phyloP scores from a whole-genome alignment of 2,797 vertebrate species.

The Todus mexicanus region DNA sequence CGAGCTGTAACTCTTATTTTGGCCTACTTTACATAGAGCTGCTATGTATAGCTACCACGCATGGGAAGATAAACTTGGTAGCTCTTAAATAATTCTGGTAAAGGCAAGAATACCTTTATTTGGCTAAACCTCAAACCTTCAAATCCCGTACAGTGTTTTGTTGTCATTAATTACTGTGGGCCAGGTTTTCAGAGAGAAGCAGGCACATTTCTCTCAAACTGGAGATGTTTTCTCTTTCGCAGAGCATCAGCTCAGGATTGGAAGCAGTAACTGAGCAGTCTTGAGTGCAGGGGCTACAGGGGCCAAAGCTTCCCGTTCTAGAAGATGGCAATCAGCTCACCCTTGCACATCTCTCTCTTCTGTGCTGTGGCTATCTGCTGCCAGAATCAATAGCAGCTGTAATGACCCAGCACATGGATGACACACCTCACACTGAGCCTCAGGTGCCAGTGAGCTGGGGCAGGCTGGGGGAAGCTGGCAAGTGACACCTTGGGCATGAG shows the following conservation, averaged over 20 bases:
- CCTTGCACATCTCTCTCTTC: not conserved
- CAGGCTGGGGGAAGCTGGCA: not conserved
- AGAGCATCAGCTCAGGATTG: not conserved
- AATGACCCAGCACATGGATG: not conserved
- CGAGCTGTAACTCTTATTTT: not conserved
- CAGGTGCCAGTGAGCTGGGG: not conserved
- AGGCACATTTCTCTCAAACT: not conserved
- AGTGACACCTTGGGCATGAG: not conserved
- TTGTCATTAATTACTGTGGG: conserved; percentile 55
- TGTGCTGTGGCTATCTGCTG: not conserved
- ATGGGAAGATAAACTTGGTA: conserved; percentile 55
- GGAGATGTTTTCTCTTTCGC: not conserved
- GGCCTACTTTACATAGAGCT: not conserved
- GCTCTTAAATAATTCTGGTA: conserved; percentile 43
- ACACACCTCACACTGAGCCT: not conserved
- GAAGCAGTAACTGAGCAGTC: conserved; percentile 5
- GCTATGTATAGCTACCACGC: conserved; percentile 37
- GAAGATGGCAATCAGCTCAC: not conserved
- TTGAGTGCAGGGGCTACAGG: not conserved
- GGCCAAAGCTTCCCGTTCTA: not conserved
- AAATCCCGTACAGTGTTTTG: conserved; percentile 19
- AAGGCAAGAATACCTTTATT: conserved; percentile 54
- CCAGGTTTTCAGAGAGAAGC: not conserved
- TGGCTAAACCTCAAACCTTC: conserved; percentile 62
- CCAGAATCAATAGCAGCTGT: not conserved